Evolutionary conservation across 2,797 vertebrate species (phyloP), one percentile per base, ranked within the genome.

Genomic region (Pagetopsis macropterus): DNA sequence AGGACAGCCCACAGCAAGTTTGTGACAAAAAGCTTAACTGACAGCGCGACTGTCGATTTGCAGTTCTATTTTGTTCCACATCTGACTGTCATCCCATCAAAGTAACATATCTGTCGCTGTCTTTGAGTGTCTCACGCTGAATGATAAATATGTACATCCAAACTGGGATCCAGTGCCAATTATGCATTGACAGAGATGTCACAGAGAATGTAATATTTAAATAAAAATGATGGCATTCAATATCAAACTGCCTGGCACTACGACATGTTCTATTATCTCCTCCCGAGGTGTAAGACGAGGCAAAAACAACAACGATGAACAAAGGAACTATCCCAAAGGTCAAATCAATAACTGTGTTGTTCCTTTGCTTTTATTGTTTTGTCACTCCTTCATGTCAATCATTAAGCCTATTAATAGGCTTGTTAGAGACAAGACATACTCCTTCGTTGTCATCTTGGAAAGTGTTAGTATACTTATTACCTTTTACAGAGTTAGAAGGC

Each of bases 141-240:
- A 91, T 93, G 89, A 92, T 92, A 89, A 93, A 93, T 87, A 90
- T 88, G 88, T 88, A 90, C 89, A 90, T 90, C 87, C 81, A 80
- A 86, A 87, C 85, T 56, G 70, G 65, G 73, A 91, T 86, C 82
- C 84, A 52, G 81, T 86, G 89, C 88, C 91, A 94, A 93, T 93
- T 93, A 93, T 83, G 84, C 88, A 91, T 88, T 82, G 81, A 86
- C 82, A 75, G 86, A 79, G 81, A 88, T 91, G 93, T 91, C 90
- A 79, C 78, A 16, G 46, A 77, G 78, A 88, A 90, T 90, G 86
- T 90, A 88, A 84, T 88, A 75, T 92, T 92, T 90, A 87, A 91
- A 92, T 91, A 90, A 88, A 90, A 91, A 92, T 81, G 88, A 92
- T 89, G 89, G 83, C 87, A 82, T 91, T 93, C 82, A 54, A 76